Conservation (phyloP, 2,797 vertebrate genomes). For the Sebastes oblongus region DNA sequence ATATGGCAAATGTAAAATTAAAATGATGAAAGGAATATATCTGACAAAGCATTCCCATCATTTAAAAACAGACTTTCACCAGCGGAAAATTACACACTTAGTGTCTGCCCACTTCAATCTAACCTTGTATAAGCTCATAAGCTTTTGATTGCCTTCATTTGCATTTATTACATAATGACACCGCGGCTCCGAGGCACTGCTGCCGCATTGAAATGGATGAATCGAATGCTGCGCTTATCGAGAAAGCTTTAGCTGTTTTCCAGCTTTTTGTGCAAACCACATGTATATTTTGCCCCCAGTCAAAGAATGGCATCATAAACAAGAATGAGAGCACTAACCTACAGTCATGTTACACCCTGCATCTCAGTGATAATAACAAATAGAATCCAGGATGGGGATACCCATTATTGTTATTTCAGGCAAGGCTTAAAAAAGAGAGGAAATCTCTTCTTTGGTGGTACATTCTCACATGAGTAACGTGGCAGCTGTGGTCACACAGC, state of each 20-base stretch:
- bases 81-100: conserved; percentile 31
- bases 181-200: conserved; percentile 1
- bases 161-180: conserved; percentile 51
- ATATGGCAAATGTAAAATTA: conserved; percentile 23
- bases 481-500: conserved; percentile 47
- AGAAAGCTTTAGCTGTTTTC: conserved; percentile 23
- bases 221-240: conserved; percentile 19
- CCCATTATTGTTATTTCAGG: conserved; percentile 17
- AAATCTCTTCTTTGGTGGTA: conserved; percentile 19
- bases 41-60: conserved; percentile 15
- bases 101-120: conserved; percentile 29
- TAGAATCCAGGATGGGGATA: background rate
- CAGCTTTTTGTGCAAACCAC: conserved; percentile 11
- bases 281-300: background rate
- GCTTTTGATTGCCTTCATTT: conserved; percentile 63
- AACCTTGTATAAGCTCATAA: conserved; percentile 53
- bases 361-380: conserved; percentile 9
- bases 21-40: conserved; percentile 42
- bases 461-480: conserved; percentile 27
- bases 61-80: conserved; percentile 24
- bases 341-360: conserved; percentile 3
- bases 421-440: background rate
- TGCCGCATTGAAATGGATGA: conserved; percentile 5
- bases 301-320: background rate
- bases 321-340: conserved; percentile 9